A percentile compares a stretch with the other conserved stretches of the same genome.
Evolutionary conservation across 2,888 invertebrate species (phyloP).

Genomic region (Pyrochroa serraticornis): DNA sequence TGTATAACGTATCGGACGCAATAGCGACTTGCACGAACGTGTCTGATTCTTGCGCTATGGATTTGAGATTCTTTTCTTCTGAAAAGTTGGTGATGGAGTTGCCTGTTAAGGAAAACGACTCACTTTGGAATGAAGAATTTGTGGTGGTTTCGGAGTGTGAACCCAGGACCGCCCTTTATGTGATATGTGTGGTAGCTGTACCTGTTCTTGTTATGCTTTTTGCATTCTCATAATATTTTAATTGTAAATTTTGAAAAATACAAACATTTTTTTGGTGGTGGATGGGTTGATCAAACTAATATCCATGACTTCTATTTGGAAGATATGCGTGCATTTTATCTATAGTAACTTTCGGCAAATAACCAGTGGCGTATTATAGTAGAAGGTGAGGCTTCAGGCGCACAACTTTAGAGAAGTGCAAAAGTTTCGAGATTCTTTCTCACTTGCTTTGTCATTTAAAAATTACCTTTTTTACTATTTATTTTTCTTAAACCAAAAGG

Average conservation of each 20-base stretch:
- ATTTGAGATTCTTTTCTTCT: slow-evolving; percentile 71
- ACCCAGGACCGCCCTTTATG: slow-evolving; percentile 73
- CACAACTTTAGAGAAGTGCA: too few species aligned
- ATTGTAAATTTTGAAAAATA: background rate
- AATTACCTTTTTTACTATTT: too few species aligned
- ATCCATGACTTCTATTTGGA: too few species aligned
- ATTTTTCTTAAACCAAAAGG: too few species aligned
- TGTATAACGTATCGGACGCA: slow-evolving; percentile 70
- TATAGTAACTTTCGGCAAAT: too few species aligned
- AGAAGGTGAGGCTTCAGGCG: too few species aligned
- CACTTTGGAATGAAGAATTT: slow-evolving; percentile 76
- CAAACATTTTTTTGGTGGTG: too few species aligned
- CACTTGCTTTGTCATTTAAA: too few species aligned
- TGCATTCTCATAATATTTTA: slow-evolving; percentile 67
- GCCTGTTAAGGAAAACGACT: slow-evolving; percentile 67
- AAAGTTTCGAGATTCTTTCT: too few species aligned
- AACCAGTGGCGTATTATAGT: too few species aligned
- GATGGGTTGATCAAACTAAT: too few species aligned
- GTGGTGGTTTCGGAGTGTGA: slow-evolving; percentile 76
- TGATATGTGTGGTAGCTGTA: slow-evolving; percentile 72
- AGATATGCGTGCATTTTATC: too few species aligned
- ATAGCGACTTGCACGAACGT: slow-evolving; percentile 69
- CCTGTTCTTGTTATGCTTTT: slow-evolving; percentile 73
- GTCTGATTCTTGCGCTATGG: slow-evolving; percentile 67
- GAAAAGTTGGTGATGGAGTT: slow-evolving; percentile 75